Evolutionary conservation across 1,140 invertebrate species (phyloP), one percentile per base, ranked within the genome.

Genomic region (Theocolax elegans): DNA sequence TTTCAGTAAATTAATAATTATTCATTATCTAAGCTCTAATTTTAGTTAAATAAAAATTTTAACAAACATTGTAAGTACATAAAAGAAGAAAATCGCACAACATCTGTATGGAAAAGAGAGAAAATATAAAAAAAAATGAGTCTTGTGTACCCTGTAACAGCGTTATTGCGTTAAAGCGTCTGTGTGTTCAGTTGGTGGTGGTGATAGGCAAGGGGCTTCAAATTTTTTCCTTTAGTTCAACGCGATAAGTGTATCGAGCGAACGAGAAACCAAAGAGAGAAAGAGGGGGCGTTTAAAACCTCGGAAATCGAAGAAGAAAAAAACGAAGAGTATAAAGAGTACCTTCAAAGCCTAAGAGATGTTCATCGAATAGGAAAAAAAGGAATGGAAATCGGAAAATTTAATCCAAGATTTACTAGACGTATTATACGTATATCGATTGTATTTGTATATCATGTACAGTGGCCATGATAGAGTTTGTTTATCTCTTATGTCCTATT

Each of bases 381-480:
- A 29, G 29, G 48, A 29, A 56, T 17, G 21, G 38, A 7, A 15
- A 49, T 23, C 13, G 15, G 12, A 31, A 27, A 71, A 71, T 40
- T 71, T 35, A 35, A 53, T 62, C 25, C 7, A 53, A 53, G 40
- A 35, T 63, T 48, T 29, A 49, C 21, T 48, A 71, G 29, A 8
- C 9, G 17, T 49, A 71, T 67, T 68, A 48, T 49, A 64, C 59
- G 29, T 74, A 67, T 66, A 74, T 72, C 46, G 31, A 71, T 75
- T 77, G 58, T 75, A 80, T 67, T 79, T 79, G 77, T 81, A 81
- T 81, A 77, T 80, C 79, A 76, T 81, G 79, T 81, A 81, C 79
- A 81, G 75, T 77, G 53, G 76, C 76, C 72, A 74, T 77, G 49
- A 75, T 75, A 72, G 56, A 70, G 38, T 56, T 72, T 67, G 1